Evolutionary conservation across 2,888 invertebrate genomes (phyloP).

Genomic region (Tribolium freemani): DNA sequence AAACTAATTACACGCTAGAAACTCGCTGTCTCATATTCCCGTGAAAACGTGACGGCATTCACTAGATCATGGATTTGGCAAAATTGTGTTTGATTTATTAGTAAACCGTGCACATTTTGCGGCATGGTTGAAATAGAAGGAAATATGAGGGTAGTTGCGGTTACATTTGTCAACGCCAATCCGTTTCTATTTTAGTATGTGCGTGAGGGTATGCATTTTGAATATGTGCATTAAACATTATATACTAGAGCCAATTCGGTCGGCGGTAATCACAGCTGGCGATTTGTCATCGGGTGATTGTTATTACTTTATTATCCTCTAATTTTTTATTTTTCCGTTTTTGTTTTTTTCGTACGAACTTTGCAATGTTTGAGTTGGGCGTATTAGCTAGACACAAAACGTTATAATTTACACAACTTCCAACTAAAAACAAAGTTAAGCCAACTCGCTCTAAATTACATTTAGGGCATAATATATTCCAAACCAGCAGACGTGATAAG

Average conservation of each 20-base stretch:
- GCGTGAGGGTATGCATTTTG: constrained; percentile 39
- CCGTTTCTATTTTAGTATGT: constrained; percentile 48
- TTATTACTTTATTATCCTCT: not conserved
- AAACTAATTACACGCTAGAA: constrained; percentile 23
- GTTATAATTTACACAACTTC: constrained; percentile 11
- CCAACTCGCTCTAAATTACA: constrained; percentile 19
- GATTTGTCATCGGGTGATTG: not conserved
- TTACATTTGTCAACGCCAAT: constrained; percentile 55
- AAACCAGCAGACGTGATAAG: constrained; percentile 26
- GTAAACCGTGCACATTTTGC: constrained; percentile 49
- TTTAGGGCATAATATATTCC: constrained; percentile 20
- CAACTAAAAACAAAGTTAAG: constrained; percentile 15
- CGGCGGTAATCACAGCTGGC: not conserved
- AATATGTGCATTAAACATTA: not conserved
- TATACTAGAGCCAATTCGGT: not conserved
- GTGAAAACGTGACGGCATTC: constrained; percentile 16
- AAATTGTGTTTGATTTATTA: constrained; percentile 52
- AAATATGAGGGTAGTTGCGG: constrained; percentile 54
- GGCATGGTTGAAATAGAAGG: constrained; percentile 49
- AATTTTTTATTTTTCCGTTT: too few species aligned
- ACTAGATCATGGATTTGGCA: constrained; percentile 13
- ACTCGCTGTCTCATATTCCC: constrained; percentile 8
- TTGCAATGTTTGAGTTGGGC: too few species aligned
- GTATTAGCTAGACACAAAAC: constrained; percentile 7
- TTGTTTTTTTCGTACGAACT: too few species aligned